Base-by-base conservation (phyloP, 2,888 invertebrate species). In the Tachina fera region DNA sequence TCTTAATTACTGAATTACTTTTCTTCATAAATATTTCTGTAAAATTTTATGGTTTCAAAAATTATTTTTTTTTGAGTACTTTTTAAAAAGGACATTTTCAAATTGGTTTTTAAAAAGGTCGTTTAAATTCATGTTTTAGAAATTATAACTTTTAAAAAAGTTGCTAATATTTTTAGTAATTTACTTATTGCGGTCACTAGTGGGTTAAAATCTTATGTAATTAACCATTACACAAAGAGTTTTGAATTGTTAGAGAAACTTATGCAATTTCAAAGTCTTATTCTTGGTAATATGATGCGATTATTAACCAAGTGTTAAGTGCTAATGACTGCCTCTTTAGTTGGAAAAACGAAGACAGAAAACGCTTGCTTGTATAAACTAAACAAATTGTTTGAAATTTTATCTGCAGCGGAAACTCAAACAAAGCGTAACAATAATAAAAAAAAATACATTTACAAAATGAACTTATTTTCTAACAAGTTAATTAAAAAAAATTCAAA, bases 221-320 rank as follows among this genome's bases (percentile, higher is more conserved):
- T 67, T 71, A 72, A 22, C 61, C 63, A 74, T 14, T 16, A 31
- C 53, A 65, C 76, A 68, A 68, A 65, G 60, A 70, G 60, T 19
- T 67, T 49, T 67, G 11, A 43, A 80, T 61, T 41, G 61, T 53
- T 39, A 71, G 22, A 16, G 51, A 16, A 56, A 61, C 72, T 77
- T 83, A 47, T 67, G 72, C 77, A 77, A 77, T 78, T 83, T 53
- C 58, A 77, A 65, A 77, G 77, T 72, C 77, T 83, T 77, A 67
- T 51, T 60, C 77, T 72, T 70, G 49, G 75, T 80, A 84, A 84
- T 60, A 45, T 39, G 31, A 84, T 71, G 58, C 75, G 51, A 56
- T 72, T 74, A 51, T 75, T 70, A 79, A 14, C 63, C 70, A 72
- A 78, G 63, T 84, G 84, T 80, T 84, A 84, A 79, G 76, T 80